These are phyloP conservation scores for Lepidonotus clava DNA, from an alignment of 2,888 invertebrate species.

Conservation along the genomic window DNA sequence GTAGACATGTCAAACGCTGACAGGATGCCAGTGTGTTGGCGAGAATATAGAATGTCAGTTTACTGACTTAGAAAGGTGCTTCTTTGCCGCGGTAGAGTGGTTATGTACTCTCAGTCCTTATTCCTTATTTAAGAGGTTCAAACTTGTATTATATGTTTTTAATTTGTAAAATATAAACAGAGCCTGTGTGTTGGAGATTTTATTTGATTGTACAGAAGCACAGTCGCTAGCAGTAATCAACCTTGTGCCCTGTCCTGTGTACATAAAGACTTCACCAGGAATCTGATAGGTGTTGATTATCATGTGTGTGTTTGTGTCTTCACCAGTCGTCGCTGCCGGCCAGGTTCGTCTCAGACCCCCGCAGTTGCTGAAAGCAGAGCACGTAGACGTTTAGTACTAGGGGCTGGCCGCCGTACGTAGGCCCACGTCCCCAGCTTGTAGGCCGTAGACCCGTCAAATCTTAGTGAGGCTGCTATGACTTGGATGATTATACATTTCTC, in stretches of 20 bases:
- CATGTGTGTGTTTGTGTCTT: conserved; percentile 43
- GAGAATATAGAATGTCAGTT: conserved; percentile 12
- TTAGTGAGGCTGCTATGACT: conserved; percentile 37
- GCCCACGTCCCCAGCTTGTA: background rate
- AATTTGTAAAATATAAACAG: conserved; percentile 48
- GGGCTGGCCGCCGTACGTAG: background rate
- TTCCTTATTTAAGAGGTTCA: conserved; percentile 50
- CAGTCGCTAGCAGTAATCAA: conserved; percentile 47
- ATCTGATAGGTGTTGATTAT: conserved; percentile 48
- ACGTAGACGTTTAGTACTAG: background rate
- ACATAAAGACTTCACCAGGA: conserved; percentile 47
- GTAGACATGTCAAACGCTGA: conserved; percentile 7
- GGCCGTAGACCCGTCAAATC: background rate
- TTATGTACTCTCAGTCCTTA: conserved; percentile 20
- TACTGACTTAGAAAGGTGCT: conserved; percentile 45
- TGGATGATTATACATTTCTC: conserved; percentile 17
- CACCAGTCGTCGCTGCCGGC: background rate
- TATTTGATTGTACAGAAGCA: conserved; percentile 50
- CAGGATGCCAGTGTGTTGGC: too few species aligned
- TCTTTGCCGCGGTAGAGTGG: conserved; percentile 36
- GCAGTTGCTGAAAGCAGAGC: too few species aligned
- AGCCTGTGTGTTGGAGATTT: conserved; percentile 49
- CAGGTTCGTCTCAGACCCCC: background rate
- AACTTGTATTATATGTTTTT: conserved; percentile 54
- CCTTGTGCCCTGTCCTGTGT: conserved; percentile 52